Evolutionary conservation across 2,113 vertebrate genomes (phyloP).

Genomic region (Promerops cafer): DNA sequence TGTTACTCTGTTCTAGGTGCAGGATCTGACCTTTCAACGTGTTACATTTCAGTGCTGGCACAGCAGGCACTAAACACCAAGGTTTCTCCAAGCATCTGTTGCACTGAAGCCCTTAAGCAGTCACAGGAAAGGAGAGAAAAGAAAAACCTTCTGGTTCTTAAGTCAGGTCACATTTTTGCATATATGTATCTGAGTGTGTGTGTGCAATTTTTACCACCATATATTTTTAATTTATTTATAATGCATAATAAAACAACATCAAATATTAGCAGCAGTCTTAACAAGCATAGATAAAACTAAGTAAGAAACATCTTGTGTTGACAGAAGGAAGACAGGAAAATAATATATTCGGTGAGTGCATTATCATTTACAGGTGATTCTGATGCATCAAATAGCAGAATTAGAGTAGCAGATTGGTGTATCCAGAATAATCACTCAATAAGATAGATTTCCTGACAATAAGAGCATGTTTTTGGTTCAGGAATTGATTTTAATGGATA

Average conservation of each 20-base stretch:
- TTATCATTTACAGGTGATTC: not conserved
- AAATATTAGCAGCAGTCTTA: not conserved
- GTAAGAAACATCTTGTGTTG: not conserved
- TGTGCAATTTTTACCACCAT: not conserved
- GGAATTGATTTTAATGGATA: not conserved
- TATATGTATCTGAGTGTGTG: not conserved
- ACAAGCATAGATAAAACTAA: not conserved
- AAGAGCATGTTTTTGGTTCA: not conserved
- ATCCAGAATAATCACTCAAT: not conserved
- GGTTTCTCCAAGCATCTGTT: not conserved
- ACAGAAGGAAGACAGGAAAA: not conserved
- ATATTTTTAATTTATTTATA: not conserved
- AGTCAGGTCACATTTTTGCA: not conserved
- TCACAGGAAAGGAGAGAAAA: not conserved
- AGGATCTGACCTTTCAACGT: not conserved
- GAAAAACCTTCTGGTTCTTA: not conserved
- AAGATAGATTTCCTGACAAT: not conserved
- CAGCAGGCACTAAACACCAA: not conserved
- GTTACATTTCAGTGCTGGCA: not conserved
- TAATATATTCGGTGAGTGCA: not conserved
- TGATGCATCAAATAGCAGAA: not conserved
- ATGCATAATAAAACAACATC: not conserved
- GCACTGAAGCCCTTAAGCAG: not conserved
- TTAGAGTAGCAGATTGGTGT: not conserved
- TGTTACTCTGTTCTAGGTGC: too few relatives aligned